Evolutionary conservation across 2,113 vertebrate genomes (phyloP).

Genomic region (Meriones unguiculatus): DNA sequence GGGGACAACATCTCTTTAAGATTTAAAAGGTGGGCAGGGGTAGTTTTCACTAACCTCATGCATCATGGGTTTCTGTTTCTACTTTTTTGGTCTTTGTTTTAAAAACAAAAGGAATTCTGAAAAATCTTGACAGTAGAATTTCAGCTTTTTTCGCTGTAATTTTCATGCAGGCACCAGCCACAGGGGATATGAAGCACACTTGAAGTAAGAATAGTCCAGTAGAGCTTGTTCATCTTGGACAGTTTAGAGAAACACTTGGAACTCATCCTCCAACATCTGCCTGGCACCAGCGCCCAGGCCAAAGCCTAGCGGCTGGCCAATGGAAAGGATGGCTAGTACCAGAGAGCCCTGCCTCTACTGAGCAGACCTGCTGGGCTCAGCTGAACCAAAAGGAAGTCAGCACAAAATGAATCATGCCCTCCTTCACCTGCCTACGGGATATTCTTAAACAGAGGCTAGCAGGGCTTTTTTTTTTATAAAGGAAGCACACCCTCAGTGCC

Average conservation of each 20-base stretch:
- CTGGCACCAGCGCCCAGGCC: not conserved
- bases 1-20: constrained; percentile 30
- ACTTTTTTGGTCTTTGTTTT: constrained; percentile 27
- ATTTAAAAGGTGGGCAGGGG: not conserved
- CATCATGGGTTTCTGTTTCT: not conserved
- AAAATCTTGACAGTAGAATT: not conserved
- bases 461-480: constrained; percentile 6
- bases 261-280: not conserved
- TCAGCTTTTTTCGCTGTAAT: not conserved
- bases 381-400: constrained; percentile 6
- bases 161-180: not conserved
- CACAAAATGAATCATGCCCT: constrained; percentile 3
- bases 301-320: not conserved
- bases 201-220: not conserved
- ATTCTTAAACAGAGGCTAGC: not conserved
- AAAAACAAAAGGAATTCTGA: constrained; percentile 52
- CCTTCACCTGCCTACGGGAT: constrained; percentile 30
- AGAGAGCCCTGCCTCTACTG: not conserved
- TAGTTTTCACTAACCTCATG: not conserved
- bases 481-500: not conserved
- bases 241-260: not conserved
- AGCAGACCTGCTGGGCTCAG: not conserved
- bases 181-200: too few relatives aligned
- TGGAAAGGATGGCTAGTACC: not conserved
- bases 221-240: not conserved